phyloP scores from a whole-genome alignment of 2,888 invertebrate species.

The Eupithecia vulgata region DNA sequence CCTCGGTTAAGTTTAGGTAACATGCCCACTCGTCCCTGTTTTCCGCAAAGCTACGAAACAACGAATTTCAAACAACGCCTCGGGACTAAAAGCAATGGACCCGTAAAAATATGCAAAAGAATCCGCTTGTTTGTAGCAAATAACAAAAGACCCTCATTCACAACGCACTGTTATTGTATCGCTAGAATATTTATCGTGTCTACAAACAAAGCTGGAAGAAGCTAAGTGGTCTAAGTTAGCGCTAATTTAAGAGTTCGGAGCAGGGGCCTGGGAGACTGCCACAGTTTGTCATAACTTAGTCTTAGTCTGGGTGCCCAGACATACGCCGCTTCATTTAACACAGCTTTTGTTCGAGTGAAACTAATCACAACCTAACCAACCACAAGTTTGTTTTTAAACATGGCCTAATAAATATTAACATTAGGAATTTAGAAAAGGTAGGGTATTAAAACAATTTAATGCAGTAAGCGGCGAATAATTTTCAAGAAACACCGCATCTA shows the following conservation, averaged over 20 bases:
- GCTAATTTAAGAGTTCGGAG: constrained; percentile 81
- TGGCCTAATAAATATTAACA: constrained; percentile 4
- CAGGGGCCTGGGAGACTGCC: constrained; percentile 62
- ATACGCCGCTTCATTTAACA: constrained; percentile 64
- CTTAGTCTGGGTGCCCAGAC: constrained; percentile 60
- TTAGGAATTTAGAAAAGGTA: constrained; percentile 13
- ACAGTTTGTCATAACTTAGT: constrained; percentile 78
- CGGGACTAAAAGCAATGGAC: constrained; percentile 7
- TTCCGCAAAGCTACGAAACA: background rate
- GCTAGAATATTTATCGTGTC: constrained; percentile 78
- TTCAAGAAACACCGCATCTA: constrained; percentile 56
- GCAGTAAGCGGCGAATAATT: constrained; percentile 23
- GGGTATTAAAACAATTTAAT: constrained; percentile 12
- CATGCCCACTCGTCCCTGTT: background rate
- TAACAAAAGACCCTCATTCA: constrained; percentile 58
- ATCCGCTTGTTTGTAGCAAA: constrained; percentile 52
- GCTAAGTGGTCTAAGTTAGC: constrained; percentile 80
- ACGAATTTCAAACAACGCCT: constrained; percentile 15
- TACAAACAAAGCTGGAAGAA: constrained; percentile 81
- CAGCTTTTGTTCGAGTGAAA: constrained; percentile 65
- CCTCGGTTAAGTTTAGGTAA: constrained; percentile 29
- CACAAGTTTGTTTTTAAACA: background rate
- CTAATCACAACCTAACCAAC: constrained; percentile 56
- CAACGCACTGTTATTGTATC: constrained; percentile 69
- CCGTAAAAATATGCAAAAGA: constrained; percentile 17